Conservation (phyloP, 1,140 invertebrate genomes). For the Drosophila novamexicana region DNA sequence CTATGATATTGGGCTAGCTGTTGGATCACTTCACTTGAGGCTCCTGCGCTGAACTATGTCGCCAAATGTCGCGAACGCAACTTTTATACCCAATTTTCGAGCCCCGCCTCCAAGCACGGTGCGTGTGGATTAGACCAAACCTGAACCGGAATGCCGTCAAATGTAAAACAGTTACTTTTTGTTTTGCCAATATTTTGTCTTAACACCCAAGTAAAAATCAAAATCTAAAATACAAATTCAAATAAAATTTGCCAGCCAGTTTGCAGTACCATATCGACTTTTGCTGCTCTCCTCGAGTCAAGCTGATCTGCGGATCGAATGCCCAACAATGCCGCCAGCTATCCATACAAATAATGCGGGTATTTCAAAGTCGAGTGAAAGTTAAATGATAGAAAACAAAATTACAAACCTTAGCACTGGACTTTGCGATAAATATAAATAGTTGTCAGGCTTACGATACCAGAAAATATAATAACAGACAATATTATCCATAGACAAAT, state of each 20-base stretch:
- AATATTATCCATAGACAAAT: too few relatives aligned
- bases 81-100: slow-evolving; percentile 71
- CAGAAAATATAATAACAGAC: too few relatives aligned
- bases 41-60: slow-evolving; percentile 82
- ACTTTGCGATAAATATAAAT: too few relatives aligned
- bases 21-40: slow-evolving; percentile 57
- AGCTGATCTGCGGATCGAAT: slow-evolving; percentile 9
- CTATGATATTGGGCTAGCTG: slow-evolving; percentile 15
- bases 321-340: slow-evolving; percentile 8
- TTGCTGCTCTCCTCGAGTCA: slow-evolving; percentile 24
- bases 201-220: slow-evolving; percentile 34
- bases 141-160: slow-evolving; percentile 69
- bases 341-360: slow-evolving; percentile 2
- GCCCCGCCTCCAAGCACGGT: slow-evolving; percentile 31
- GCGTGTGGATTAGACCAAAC: slow-evolving; percentile 40
- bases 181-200: slow-evolving; percentile 47
- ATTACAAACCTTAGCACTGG: not conserved
- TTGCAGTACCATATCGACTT: slow-evolving; percentile 18
- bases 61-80: slow-evolving; percentile 66
- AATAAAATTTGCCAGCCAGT: slow-evolving; percentile 39
- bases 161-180: slow-evolving; percentile 72
- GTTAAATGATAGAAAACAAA: slow-evolving; percentile 22
- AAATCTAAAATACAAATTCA: slow-evolving; percentile 15
- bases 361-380: slow-evolving; percentile 61
- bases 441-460: too few relatives aligned